phyloP scores from a whole-genome alignment of 2,888 invertebrate genomes.

The Notodonta dromedarius region DNA sequence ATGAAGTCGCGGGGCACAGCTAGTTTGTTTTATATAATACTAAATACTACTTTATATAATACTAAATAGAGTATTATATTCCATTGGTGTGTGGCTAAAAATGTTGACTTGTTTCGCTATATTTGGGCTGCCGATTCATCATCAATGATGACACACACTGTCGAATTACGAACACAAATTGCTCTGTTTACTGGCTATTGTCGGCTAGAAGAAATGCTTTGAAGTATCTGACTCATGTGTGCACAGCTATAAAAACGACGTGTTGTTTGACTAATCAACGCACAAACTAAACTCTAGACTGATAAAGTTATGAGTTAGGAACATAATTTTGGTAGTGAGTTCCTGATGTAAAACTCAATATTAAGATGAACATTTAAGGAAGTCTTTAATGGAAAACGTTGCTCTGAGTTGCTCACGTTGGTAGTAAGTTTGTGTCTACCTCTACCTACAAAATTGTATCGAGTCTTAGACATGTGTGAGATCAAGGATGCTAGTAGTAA shows the following conservation, averaged over 20 bases:
- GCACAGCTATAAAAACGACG: neutral
- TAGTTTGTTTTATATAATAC: too few species aligned
- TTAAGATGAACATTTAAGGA: too few species aligned
- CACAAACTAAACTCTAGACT: neutral
- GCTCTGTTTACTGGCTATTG: slow-evolving; percentile 33
- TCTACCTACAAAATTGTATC: too few species aligned
- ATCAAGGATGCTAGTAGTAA: neutral
- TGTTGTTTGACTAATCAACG: neutral
- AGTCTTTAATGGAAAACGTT: too few species aligned
- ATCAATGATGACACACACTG: slow-evolving; percentile 21
- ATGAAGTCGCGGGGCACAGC: too few species aligned
- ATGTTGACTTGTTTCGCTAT: slow-evolving; percentile 20
- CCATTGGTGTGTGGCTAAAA: slow-evolving; percentile 7
- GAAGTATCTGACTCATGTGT: slow-evolving; percentile 22
- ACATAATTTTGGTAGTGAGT: too few species aligned
- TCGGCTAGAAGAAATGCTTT: slow-evolving; percentile 16
- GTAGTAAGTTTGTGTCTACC: too few species aligned
- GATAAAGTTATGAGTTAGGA: neutral
- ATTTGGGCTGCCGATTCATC: slow-evolving; percentile 26
- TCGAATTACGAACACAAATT: slow-evolving; percentile 12
- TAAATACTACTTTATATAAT: too few species aligned
- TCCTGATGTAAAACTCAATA: too few species aligned
- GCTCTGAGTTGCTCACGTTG: too few species aligned
- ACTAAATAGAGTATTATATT: neutral
- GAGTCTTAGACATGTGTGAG: too few species aligned